Conservation (phyloP, 1,140 invertebrate genomes). For the Globodera ellingtonae region DNA sequence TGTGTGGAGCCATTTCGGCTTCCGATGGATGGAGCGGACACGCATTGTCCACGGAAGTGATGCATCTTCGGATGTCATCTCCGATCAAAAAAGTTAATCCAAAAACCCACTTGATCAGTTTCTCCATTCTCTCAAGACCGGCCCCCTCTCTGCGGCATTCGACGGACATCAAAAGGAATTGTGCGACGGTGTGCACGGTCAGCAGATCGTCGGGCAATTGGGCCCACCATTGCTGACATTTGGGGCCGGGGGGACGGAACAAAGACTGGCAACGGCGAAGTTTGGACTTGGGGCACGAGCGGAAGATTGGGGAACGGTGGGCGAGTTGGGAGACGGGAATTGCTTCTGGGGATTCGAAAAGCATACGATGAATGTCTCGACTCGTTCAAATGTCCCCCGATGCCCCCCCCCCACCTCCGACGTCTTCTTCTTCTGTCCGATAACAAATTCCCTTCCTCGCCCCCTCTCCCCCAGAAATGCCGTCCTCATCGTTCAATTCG, state of each 20-base stretch:
- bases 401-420: background rate
- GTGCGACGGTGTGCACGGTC: conserved; percentile 14
- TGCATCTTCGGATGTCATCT: background rate
- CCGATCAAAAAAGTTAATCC: background rate
- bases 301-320: conserved; percentile 7
- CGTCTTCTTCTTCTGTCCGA: conserved; percentile 11
- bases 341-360: background rate
- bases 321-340: background rate
- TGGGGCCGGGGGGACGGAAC: background rate
- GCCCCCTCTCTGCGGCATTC: conserved; percentile 13
- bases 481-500: conserved; percentile 1
- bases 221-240: conserved; percentile 12
- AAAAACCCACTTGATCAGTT: conserved; percentile 17
- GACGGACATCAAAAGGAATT: conserved; percentile 22
- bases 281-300: conserved; percentile 6
- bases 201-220: conserved; percentile 14
- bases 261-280: conserved; percentile 20
- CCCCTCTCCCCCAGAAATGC: background rate
- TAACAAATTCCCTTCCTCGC: conserved; percentile 5
- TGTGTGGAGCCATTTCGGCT: conserved; percentile 22
- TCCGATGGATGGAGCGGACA: conserved; percentile 25
- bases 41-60: background rate
- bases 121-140: conserved; percentile 3
- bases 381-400: background rate
- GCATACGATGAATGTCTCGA: background rate